Base-by-base conservation (phyloP, 2,888 invertebrate species). In the Meiosimyza decipiens region DNA sequence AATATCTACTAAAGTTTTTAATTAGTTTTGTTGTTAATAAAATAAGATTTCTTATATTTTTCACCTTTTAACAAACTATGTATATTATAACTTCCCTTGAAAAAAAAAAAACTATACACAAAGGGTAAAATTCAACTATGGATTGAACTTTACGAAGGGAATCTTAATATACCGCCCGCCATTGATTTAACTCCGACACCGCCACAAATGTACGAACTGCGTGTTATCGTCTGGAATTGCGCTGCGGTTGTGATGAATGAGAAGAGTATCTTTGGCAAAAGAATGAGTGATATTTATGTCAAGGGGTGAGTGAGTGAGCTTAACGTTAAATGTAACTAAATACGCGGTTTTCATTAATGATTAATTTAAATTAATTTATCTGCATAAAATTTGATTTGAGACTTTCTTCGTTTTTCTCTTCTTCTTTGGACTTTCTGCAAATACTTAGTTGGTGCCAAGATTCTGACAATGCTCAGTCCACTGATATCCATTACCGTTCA, bases 81-180 rank as follows among this genome's bases (percentile, higher is more conserved):
- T 28, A 28, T 18, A 13, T 57, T 57, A 55, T 52, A 66, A 66
- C 22, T 62, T 54, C 18, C 62, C n/a, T n/a, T n/a, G n/a, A n/a
- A 52, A 67, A 71, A 50, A 49, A 40, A 22, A 22, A 22, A 22
- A 22, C 28, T 28, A 28, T 28, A 28, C 28, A 52, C 18, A 51
- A 54, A 96, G 95, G 97, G 97, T 5, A 95, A 95, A 88, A 84
- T 97, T 66, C 95, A 96, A 85, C 89, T 97, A 89, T 97, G 96
- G 96, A 88, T 97, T 15, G 97, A 97, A 84, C 91, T 97, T 84
- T 96, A 94, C 82, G 92, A 93, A 55, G 79, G 77, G 3, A 87
- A 89, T 77, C 87, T 89, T 18, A 88, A 87, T 54, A 88, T 93
- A 15, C 94, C 95, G 0, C 89, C 90, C n/a, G 89, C 92, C 16